Conservation (phyloP, 2,113 vertebrate genomes). For the Leucoraja erinaceus region DNA sequence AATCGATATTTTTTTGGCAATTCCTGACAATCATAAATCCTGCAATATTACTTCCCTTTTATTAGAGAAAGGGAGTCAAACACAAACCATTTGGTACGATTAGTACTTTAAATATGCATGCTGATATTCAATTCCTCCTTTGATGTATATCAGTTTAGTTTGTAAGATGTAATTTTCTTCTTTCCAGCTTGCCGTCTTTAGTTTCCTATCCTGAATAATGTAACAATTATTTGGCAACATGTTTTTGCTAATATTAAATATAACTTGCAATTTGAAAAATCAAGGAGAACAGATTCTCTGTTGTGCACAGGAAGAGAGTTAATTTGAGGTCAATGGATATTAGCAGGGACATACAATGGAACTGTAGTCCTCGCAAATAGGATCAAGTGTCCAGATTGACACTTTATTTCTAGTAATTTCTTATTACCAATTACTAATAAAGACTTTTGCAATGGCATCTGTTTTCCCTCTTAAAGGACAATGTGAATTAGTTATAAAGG, state of each 20-base stretch:
- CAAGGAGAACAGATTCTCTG: neutral
- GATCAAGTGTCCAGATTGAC: neutral
- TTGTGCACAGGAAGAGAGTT: neutral
- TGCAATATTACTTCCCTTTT: neutral
- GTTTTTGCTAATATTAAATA: neutral
- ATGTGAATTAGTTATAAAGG: neutral
- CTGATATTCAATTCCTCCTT: neutral
- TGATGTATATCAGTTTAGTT: neutral
- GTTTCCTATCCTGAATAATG: neutral
- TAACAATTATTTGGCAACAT: neutral
- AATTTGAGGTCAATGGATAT: neutral
- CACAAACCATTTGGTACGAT: neutral
- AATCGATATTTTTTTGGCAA: neutral
- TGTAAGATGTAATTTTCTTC: neutral
- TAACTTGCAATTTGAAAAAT: neutral
- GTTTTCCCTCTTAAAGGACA: neutral
- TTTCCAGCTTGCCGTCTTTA: neutral
- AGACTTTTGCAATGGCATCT: neutral
- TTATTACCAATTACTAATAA: neutral
- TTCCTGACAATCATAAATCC: neutral
- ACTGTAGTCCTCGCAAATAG: neutral
- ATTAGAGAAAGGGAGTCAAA: neutral
- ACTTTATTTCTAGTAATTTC: neutral
- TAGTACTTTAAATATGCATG: neutral
- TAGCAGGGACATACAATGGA: neutral